These are phyloP conservation scores for Microchrysa polita DNA, from an alignment of 2,888 invertebrate genomes.

Conservation along the genomic window DNA sequence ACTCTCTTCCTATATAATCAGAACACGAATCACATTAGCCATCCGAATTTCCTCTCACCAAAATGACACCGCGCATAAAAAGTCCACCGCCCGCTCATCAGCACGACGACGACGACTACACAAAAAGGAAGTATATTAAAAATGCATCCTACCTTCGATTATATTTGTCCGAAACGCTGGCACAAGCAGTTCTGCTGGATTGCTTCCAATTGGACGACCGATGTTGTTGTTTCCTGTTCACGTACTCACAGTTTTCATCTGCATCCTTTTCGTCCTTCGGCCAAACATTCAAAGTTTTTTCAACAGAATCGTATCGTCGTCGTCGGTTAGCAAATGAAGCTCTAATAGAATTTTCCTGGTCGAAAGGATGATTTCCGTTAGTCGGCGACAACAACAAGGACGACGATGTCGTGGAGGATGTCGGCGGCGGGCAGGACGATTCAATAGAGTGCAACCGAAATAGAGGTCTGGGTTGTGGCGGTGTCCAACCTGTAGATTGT, in stretches of 20 bases:
- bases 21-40: not conserved
- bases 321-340: constrained; percentile 21
- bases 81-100: too few species aligned
- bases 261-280: constrained; percentile 21
- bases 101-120: not conserved
- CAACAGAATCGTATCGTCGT: too few species aligned
- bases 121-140: constrained; percentile 50
- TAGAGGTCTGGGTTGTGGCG: not conserved
- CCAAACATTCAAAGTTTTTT: not conserved
- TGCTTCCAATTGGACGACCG: constrained; percentile 20
- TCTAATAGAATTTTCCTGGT: constrained; percentile 32
- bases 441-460: constrained; percentile 15
- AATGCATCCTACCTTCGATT: constrained; percentile 51
- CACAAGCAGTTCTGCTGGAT: not conserved
- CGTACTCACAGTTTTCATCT: not conserved
- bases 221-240: constrained; percentile 8
- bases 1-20: not conserved
- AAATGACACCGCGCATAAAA: not conserved
- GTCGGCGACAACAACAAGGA: too few species aligned
- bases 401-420: too few species aligned
- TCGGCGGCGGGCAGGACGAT: not conserved
- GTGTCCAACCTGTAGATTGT: constrained; percentile 35
- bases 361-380: not conserved
- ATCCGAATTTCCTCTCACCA: not conserved
- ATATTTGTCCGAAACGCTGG: constrained; percentile 44